phyloP scores from a whole-genome alignment of 2,888 invertebrate species.

The Chymomyza fuscimana region DNA sequence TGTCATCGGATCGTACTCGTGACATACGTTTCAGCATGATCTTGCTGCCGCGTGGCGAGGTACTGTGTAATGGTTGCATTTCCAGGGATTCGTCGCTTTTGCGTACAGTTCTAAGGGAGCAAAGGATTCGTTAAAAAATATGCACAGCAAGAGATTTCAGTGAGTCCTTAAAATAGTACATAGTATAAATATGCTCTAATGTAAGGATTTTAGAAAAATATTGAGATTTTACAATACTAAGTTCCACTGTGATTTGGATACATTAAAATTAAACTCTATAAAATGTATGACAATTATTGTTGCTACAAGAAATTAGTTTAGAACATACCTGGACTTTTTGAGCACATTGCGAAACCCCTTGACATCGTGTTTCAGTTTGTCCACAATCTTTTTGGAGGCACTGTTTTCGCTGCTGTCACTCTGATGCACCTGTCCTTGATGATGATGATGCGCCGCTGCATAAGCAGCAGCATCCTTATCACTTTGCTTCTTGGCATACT shows the following conservation, averaged over 20 bases:
- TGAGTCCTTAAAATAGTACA: background rate
- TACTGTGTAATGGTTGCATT: slow-evolving; percentile 82
- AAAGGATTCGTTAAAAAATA: no score
- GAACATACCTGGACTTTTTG: slow-evolving; percentile 81
- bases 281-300: background rate
- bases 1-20: slow-evolving; percentile 86
- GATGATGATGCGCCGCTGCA: slow-evolving; percentile 57
- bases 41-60: slow-evolving; percentile 80
- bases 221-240: no score
- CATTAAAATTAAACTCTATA: no score
- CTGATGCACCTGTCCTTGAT: slow-evolving; percentile 68
- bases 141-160: no score
- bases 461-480: slow-evolving; percentile 75
- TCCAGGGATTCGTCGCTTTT: slow-evolving; percentile 85
- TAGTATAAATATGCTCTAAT: no score
- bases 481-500: slow-evolving; percentile 77
- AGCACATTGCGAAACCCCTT: slow-evolving; percentile 85
- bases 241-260: no score
- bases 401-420: slow-evolving; percentile 81
- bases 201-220: no score
- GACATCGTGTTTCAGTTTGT: slow-evolving; percentile 91
- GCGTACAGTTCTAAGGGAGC: slow-evolving; percentile 55
- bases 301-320: background rate
- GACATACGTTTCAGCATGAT: slow-evolving; percentile 87
- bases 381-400: slow-evolving; percentile 88